A percentile compares a stretch with the other conserved stretches of the same genome.
Evolutionary conservation across 2,113 vertebrate genomes (phyloP).

Genomic region (Engraulis encrasicolus): DNA sequence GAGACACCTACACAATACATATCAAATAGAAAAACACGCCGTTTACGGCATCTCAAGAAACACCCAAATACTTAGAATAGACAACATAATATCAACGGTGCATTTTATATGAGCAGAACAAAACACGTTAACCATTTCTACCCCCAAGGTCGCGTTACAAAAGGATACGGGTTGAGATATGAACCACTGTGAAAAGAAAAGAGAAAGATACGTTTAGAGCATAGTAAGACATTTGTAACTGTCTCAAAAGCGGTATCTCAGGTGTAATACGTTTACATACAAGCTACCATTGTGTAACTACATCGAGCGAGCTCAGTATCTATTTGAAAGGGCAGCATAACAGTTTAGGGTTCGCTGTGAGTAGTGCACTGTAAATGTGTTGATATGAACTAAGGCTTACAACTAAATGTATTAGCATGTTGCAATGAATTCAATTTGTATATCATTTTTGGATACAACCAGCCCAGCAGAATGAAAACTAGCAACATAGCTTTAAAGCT

Average conservation of each 20-base stretch:
- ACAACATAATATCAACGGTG: background rate
- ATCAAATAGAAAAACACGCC: background rate
- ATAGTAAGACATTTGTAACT: background rate
- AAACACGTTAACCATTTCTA: too few species aligned
- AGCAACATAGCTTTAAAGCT: background rate
- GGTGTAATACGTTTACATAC: too few species aligned
- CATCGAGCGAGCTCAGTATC: too few species aligned
- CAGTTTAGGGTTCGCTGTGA: too few species aligned
- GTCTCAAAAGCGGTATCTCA: too few species aligned
- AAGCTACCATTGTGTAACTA: too few species aligned
- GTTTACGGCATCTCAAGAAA: background rate
- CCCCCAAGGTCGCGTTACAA: slow-evolving; percentile 19
- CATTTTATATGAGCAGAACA: background rate
- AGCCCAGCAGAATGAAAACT: background rate
- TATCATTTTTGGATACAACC: too few species aligned
- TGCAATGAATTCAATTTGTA: too few species aligned
- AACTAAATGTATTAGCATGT: too few species aligned
- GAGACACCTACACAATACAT: background rate
- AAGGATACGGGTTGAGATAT: slow-evolving; percentile 98
- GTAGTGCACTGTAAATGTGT: too few species aligned
- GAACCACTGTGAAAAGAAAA: slow-evolving; percentile 84
- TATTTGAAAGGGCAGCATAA: too few species aligned
- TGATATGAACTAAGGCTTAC: too few species aligned
- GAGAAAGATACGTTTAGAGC: slow-evolving; percentile 32
- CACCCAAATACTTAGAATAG: background rate